Base-by-base conservation (phyloP, 2,888 invertebrate species). In the Epinotia nisella region DNA sequence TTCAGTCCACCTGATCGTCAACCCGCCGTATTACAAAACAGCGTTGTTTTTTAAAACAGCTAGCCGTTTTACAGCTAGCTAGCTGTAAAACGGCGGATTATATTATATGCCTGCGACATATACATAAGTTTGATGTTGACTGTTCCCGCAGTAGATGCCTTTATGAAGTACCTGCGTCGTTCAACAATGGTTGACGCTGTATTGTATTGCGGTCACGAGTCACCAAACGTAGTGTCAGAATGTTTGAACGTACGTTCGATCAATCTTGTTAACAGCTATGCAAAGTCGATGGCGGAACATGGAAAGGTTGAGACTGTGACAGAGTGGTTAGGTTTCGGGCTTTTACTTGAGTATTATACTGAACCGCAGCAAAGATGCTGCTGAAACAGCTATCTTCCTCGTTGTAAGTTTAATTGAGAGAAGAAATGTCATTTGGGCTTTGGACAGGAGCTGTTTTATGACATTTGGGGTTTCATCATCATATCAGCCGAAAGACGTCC, bases 221-320 rank as follows among this genome's bases (percentile, higher is more conserved):
- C 15, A n/a, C 15, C 49, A 49, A 49, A n/a, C 49, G 49, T 49
- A 7, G n/a, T 49, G 3, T n/a, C n/a, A n/a, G 49, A 15, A n/a
- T 49, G 49, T 49, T 49, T 49, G 49, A 49, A 49, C n/a, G 45
- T 49, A 49, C 49, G 13, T 49, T 49, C 49, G n/a, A 49, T 49
- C 49, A 49, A 49, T n/a, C 49, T 49, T n/a, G n/a, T 45, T 45
- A 45, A 45, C 45, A 49, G 49, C 49, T 49, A 49, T 49, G 49
- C 49, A 49, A 49, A 49, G 49, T 7, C 49, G 49, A 49, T 45
- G n/a, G 15, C 49, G 15, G n/a, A n/a, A 49, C 49, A 13, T 1
- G 49, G 49, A 49, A 5, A 49, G 49, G n/a, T 49, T 13, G 49
- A 49, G 49, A 49, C 4, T 49, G n/a, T 49, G 4, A 13, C n/a